Evolutionary conservation across 2,113 vertebrate genomes (phyloP).

Genomic region (Paracanthobrama guichenoti): DNA sequence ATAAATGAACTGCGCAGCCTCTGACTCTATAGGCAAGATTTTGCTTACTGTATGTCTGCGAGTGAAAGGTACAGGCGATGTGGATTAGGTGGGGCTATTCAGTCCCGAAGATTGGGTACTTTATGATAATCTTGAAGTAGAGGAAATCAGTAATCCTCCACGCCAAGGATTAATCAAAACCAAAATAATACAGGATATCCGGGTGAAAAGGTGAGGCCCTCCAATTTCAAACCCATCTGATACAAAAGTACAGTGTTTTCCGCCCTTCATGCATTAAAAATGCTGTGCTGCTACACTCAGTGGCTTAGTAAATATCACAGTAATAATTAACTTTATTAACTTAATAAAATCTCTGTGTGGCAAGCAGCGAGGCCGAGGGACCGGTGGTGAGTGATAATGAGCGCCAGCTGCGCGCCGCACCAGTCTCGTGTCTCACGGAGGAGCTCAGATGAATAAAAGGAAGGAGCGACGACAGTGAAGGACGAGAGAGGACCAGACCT

Average conservation of each 20-base stretch:
- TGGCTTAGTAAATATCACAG: no score
- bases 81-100: slow-evolving; percentile 13
- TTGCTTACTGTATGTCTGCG: slow-evolving; percentile 24
- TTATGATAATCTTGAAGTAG: not conserved
- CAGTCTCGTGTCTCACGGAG: no score
- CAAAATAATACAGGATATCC: not conserved
- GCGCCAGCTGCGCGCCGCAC: no score
- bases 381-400: no score
- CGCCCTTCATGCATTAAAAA: not conserved
- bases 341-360: no score
- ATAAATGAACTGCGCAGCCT: not conserved
- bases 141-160: not conserved
- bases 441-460: no score
- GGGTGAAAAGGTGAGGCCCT: not conserved
- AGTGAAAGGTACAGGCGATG: not conserved
- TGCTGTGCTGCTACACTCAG: not conserved
- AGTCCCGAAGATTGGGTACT: not conserved
- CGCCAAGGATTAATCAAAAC: slow-evolving; percentile 11
- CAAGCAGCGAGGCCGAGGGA: no score
- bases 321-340: no score
- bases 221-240: not conserved
- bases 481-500: no score
- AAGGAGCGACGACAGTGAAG: no score
- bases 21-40: slow-evolving; percentile 5
- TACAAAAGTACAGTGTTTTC: not conserved